These are phyloP conservation scores for Protula sp. DNA, from an alignment of 2,888 invertebrate species.

Conservation along the genomic window DNA sequence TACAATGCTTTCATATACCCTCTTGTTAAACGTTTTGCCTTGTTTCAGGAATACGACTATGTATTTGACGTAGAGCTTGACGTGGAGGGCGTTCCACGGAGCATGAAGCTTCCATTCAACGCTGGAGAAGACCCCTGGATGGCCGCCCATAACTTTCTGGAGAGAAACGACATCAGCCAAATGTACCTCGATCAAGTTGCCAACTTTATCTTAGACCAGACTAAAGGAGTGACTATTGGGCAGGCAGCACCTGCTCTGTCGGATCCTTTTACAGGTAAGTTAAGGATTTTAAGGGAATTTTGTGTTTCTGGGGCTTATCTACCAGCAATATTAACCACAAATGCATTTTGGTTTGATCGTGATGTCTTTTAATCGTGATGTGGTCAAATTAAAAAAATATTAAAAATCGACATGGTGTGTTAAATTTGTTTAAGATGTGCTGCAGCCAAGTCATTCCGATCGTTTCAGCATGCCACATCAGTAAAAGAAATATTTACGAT, in stretches of 20 bases:
- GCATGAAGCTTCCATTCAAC: constrained; percentile 87
- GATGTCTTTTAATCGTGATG: too few relatives aligned
- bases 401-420: too few relatives aligned
- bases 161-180: constrained; percentile 76
- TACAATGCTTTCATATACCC: too few relatives aligned
- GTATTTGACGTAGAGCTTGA: constrained; percentile 93
- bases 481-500: too few relatives aligned
- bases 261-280: constrained; percentile 63
- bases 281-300: too few relatives aligned
- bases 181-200: constrained; percentile 83
- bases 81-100: constrained; percentile 82
- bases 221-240: constrained; percentile 56
- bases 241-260: constrained; percentile 40
- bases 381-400: too few relatives aligned
- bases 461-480: background rate
- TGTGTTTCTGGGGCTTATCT: too few relatives aligned
- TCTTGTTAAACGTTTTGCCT: too few relatives aligned
- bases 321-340: too few relatives aligned
- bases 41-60: constrained; percentile 75
- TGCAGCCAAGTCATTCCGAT: background rate
- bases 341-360: too few relatives aligned
- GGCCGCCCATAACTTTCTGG: constrained; percentile 84
- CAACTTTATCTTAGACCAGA: constrained; percentile 83
- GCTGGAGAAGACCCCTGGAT: constrained; percentile 84
- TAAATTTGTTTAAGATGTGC: background rate